phyloP scores from a whole-genome alignment of 2,113 vertebrate genomes.

The Dasyprocta punctata region DNA sequence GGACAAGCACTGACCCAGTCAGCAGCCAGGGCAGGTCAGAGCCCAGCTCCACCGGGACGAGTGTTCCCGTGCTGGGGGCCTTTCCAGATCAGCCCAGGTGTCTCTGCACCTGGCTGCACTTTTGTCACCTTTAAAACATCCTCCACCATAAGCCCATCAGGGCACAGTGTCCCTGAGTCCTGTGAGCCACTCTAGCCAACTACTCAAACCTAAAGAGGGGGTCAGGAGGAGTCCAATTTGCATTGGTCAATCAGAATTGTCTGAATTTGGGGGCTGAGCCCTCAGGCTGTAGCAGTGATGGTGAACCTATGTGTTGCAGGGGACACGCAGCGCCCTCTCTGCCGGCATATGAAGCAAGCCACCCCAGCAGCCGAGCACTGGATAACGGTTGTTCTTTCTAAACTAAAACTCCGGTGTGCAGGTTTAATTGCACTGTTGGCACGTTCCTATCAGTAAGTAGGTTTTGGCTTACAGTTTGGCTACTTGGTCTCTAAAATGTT shows the following conservation, averaged over 20 bases:
- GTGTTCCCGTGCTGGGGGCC: neutral
- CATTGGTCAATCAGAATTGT: neutral
- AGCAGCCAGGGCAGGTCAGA: accelerated
- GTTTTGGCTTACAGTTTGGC: too few relatives aligned
- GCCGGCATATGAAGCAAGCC: too few relatives aligned
- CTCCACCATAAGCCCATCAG: too few relatives aligned
- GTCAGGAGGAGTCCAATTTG: neutral
- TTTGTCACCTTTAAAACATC: neutral
- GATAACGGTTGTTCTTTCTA: too few relatives aligned
- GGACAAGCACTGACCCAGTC: neutral
- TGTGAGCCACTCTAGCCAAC: too few relatives aligned
- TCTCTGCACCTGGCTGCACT: neutral
- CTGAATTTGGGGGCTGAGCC: neutral
- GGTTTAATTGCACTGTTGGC: too few relatives aligned
- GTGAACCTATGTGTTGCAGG: too few relatives aligned
- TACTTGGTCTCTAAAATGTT: too few relatives aligned
- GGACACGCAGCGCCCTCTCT: too few relatives aligned
- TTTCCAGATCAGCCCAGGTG: neutral
- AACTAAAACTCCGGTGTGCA: too few relatives aligned
- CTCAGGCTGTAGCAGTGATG: neutral
- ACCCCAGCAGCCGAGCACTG: too few relatives aligned
- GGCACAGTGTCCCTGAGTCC: neutral
- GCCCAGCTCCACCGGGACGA: neutral
- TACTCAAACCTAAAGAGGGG: neutral
- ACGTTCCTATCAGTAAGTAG: too few relatives aligned